Base-by-base conservation (phyloP, 2,113 vertebrate genomes). In the Felis chaus region DNA sequence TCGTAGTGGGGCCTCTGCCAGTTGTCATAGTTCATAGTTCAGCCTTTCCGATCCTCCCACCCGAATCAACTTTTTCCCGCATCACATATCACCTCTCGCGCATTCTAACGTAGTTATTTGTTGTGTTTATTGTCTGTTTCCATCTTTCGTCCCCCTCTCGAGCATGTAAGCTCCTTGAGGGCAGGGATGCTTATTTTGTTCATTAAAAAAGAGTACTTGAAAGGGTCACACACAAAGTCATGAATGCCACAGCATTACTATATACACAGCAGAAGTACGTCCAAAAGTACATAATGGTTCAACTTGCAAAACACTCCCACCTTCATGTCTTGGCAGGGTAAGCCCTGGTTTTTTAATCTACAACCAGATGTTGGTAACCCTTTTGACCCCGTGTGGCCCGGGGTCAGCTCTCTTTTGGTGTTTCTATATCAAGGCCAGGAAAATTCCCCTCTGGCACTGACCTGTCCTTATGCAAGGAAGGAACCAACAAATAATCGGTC, bases 401-500 rank as follows among this genome's bases (percentile, higher is more conserved):
- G 18, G 66, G 91, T 93, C 73, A 45, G 6, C 48, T 92, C 7
- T 95, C 25, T 95, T 93, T 94, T 93, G 81, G 39, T 41, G 27
- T 95, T 96, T 88, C 81, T 76, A 48, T 78, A n/a, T 31, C 1
- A 0, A 95, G 7, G 80, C 80, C 91, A 80, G 69, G 57, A 83
- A 90, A 92, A 90, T 50, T 96, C 53, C 74, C 91, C 33, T 96
- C 84, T 91, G 76, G 45, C 45, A 33, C 18, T 74, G 84, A 96
- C 78, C 66, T 91, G 31, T 92, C 41, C 45, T 96, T 86, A 93
- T 19, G 63, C 29, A 74, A 96, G 97, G 96, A 96, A 98, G 96
- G 89, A 97, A 97, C 97, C 16, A 0, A 55, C 73, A 95, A 97
- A 93, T 93, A 95, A 93, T 73, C 36, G 79, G 61, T 48, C 48